These are phyloP conservation scores for Coturnix japonica DNA, from an alignment of 2,113 vertebrate genomes.

Conservation along the genomic window DNA sequence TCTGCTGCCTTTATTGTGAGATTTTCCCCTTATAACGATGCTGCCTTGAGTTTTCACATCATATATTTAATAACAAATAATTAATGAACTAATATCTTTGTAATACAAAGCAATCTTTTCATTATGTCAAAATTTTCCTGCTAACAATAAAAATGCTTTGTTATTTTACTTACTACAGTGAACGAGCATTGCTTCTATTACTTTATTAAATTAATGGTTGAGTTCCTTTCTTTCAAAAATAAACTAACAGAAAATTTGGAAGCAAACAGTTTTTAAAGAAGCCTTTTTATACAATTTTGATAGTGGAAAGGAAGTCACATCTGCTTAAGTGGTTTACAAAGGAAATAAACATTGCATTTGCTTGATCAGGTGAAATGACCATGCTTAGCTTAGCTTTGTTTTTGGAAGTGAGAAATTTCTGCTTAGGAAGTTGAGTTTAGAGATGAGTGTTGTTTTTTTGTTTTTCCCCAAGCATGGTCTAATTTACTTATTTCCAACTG, in stretches of 20 bases:
- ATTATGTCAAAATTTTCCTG: slow-evolving; percentile 55
- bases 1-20: not conserved
- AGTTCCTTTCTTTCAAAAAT: slow-evolving; percentile 38
- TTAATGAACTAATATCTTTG: slow-evolving; percentile 63
- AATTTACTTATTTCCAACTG: not conserved
- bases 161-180: not conserved
- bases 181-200: slow-evolving; percentile 21
- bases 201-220: slow-evolving; percentile 66
- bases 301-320: not conserved
- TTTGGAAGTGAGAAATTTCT: not conserved
- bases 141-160: slow-evolving; percentile 53
- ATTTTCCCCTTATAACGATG: not conserved
- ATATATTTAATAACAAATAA: slow-evolving; percentile 56
- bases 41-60: slow-evolving; percentile 42
- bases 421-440: not conserved
- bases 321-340: slow-evolving; percentile 46
- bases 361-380: slow-evolving; percentile 7
- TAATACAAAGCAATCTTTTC: slow-evolving; percentile 59
- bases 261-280: slow-evolving; percentile 61
- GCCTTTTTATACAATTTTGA: not conserved
- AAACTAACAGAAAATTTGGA: slow-evolving; percentile 56
- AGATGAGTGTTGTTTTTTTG: not conserved
- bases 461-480: not conserved
- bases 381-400: not conserved
- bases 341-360: slow-evolving; percentile 28